Evolutionary conservation across 1,140 invertebrate species (phyloP).

Genomic region (Eubasilissa regina): DNA sequence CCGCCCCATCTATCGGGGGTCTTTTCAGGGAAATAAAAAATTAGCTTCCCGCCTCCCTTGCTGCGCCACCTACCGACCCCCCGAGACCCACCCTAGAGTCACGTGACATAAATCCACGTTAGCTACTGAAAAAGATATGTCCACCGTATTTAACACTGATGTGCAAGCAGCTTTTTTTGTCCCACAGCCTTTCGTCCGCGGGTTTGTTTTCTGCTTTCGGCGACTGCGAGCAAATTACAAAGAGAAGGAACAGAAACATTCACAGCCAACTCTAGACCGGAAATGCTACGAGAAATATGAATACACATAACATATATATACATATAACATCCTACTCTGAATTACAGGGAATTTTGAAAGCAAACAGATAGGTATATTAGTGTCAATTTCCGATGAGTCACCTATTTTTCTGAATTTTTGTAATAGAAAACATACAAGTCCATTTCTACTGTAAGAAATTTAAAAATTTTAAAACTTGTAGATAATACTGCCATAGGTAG

Average conservation of each 20-base stretch:
- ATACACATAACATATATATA: too few species aligned
- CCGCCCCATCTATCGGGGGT: slow-evolving; percentile 45
- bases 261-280: too few species aligned
- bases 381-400: too few species aligned
- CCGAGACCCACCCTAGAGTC: slow-evolving; percentile 2
- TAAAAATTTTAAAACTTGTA: too few species aligned
- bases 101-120: slow-evolving; percentile 60
- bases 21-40: slow-evolving; percentile 57
- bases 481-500: too few species aligned
- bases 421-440: too few species aligned
- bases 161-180: slow-evolving; percentile 58
- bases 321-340: too few species aligned
- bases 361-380: too few species aligned
- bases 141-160: slow-evolving; percentile 61
- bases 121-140: slow-evolving; percentile 61
- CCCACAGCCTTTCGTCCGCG: slow-evolving; percentile 50
- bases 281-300: too few species aligned
- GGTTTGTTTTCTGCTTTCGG: slow-evolving; percentile 50
- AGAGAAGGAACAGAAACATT: too few species aligned
- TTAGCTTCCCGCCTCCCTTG: slow-evolving; percentile 22
- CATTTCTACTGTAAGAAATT: neutral
- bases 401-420: too few species aligned
- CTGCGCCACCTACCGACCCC: neutral
- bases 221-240: neutral
- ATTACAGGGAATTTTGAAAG: too few species aligned